Evolutionary conservation across 2,888 invertebrate species (phyloP), one percentile per base, ranked within the genome.

Genomic region (Pseudeuparius sepicola): DNA sequence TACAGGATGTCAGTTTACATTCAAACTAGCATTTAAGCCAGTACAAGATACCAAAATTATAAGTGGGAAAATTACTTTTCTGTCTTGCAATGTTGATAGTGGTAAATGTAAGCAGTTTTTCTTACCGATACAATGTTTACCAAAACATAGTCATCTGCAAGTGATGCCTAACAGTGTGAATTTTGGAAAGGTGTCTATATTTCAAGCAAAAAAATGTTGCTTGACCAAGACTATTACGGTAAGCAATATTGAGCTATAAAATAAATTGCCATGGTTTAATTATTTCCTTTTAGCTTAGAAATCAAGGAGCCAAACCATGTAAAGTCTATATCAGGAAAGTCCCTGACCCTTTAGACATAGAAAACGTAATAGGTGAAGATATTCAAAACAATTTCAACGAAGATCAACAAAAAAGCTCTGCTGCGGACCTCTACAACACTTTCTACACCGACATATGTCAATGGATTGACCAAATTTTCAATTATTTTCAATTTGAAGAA

Each of bases 141-240:
- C 46, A 6, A 35, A 35, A 30, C 34, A 40, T 32, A 32, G 39
- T 6, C 23, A 45, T 12, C 24, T 50, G 23, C 30, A 31, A 24
- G 40, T 50, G 4, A 32, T 24, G 18, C 42, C 46, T 1, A 26
- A 26, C 20, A 15, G 14, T 6, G 28, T 50, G 4, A 26, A 43
- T 34, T 50, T 50, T 39, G 50, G 50, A 4, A 35, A 27, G n/a
- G 40, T 47, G 5, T 43, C 45, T 4, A 33, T 44, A 10, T 50
- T 48, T 48, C 38, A 40, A 10, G 42, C 44, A 4, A 27, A 36
- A 6, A 31, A 26, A 27, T 17, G 12, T 13, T 20, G 38, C 2
- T 14, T 16, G 3, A 27, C 11, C 14, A 48, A 45, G 28, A 31
- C 17, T 7, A 37, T 41, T 9, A 42, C 37, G 40, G 44, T 43